Evolutionary conservation across 2,888 invertebrate species (phyloP), one percentile per base, ranked within the genome.

Genomic region (Fragum fragum): DNA sequence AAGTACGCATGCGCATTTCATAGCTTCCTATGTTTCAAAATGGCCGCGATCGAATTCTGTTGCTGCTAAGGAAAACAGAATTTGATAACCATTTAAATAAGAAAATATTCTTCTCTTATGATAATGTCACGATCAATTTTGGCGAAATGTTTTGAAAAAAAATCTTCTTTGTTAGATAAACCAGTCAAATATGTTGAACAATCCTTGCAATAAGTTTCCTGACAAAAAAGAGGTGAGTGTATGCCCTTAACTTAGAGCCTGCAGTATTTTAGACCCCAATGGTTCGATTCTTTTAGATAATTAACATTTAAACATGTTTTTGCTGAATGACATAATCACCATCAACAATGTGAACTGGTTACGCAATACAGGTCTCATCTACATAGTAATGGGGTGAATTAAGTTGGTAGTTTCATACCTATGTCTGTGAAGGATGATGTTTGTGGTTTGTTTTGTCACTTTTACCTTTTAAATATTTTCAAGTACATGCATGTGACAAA

Each of bases 1-100:
- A 6, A 3, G 3, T 36, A 61, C 85, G 81, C 81, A 79, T 81
- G 85, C 82, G 78, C 21, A 42, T 3, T 28, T 1, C n/a, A 47
- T 52, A 76, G 85, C 85, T 85, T 85, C 85, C 85, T 82, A 83
- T 78, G 85, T 79, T 85, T 85, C 85, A 85, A 85, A 71, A 85
- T 85, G 85, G 85, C 79, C 76, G 76, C 78, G 70, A 70, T 63
- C 73, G 52, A 57, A 74, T 76, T 71, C 73, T 81, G n/a, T 80
- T 28, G 81, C 80, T 80, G 80, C 85, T 81, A 85, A 75, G 85
- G 81, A 85, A 69, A 79, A 72, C 28, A 47, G 14, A 42, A 36
- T n/a, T 2, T 26, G 66, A 5, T 36, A 39, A 21, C 9, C 32
- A 36, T 36, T 36, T 36, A 36, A 36, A 36, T 36, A 9, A 36